Conservation (phyloP, 2,797 vertebrate genomes). For the Sarcophilus harrisii region DNA sequence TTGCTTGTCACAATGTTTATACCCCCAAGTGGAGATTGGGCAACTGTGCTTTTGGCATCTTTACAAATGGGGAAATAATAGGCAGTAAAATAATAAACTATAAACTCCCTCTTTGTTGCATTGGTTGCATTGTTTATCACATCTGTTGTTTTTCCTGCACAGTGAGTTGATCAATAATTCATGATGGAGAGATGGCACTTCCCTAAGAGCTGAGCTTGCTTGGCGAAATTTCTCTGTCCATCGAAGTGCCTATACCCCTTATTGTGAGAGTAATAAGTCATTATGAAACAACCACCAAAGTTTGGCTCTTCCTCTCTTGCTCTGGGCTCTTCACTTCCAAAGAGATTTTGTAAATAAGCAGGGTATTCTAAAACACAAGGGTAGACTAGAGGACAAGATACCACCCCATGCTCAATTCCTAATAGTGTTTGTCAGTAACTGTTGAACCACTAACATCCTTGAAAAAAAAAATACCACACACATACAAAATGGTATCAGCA, state of each 20-base stretch:
- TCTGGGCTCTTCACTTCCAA: constrained; percentile 62
- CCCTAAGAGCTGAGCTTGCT: constrained; percentile 73
- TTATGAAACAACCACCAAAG: constrained; percentile 59
- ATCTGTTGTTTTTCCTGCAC: constrained; percentile 65
- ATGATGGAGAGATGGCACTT: constrained; percentile 72
- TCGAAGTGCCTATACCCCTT: constrained; percentile 40
- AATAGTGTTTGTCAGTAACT: constrained; percentile 19
- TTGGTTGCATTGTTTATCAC: constrained; percentile 74
- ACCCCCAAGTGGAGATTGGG: background rate
- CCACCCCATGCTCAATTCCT: constrained; percentile 45
- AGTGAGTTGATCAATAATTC: constrained; percentile 79
- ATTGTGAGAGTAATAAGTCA: constrained; percentile 76
- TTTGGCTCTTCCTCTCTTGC: constrained; percentile 44
- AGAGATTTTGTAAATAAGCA: constrained; percentile 48
- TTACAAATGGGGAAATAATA: constrained; percentile 76
- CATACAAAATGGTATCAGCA: background rate
- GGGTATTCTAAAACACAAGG: constrained; percentile 52
- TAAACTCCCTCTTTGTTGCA: constrained; percentile 59
- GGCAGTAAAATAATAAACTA: constrained; percentile 70
- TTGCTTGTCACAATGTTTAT: constrained; percentile 62
- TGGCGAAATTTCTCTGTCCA: constrained; percentile 69
- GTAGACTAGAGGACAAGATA: constrained; percentile 23
- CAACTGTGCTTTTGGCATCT: constrained; percentile 45
- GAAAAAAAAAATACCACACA: background rate
- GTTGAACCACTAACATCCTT: constrained; percentile 8